phyloP scores from a whole-genome alignment of 2,797 vertebrate genomes.

The Crenichthys baileyi region DNA sequence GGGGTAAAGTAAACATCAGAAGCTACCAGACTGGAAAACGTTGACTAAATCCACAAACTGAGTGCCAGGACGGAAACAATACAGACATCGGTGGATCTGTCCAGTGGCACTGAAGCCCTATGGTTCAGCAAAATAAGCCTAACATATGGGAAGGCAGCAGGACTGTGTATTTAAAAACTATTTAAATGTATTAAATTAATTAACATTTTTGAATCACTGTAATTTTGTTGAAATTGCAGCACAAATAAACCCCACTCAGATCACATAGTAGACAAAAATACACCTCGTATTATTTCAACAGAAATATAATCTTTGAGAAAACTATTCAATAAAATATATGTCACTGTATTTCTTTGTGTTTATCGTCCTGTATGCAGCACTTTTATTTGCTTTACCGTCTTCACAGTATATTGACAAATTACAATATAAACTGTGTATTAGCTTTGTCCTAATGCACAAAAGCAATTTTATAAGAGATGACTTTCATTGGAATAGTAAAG shows the following conservation, averaged over 20 bases:
- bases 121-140: constrained; percentile 30
- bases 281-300: neutral
- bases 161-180: neutral
- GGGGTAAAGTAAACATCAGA: constrained; percentile 79
- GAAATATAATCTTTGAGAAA: neutral
- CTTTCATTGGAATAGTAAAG: neutral
- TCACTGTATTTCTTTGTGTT: neutral
- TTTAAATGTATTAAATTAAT: neutral
- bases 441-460: neutral
- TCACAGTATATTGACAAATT: neutral
- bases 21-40: constrained; percentile 84
- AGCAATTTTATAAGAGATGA: neutral
- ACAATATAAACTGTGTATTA: neutral
- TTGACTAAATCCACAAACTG: constrained; percentile 80
- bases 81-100: constrained; percentile 54
- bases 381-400: constrained; percentile 1
- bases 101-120: constrained; percentile 38
- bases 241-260: neutral
- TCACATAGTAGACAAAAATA: neutral
- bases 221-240: neutral
- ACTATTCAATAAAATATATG: neutral
- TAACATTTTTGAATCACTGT: neutral
- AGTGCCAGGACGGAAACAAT: constrained; percentile 69
- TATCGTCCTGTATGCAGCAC: neutral
- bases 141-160: constrained; percentile 11